Evolutionary conservation across 2,113 vertebrate species (phyloP).

Genomic region (Calypte anna): DNA sequence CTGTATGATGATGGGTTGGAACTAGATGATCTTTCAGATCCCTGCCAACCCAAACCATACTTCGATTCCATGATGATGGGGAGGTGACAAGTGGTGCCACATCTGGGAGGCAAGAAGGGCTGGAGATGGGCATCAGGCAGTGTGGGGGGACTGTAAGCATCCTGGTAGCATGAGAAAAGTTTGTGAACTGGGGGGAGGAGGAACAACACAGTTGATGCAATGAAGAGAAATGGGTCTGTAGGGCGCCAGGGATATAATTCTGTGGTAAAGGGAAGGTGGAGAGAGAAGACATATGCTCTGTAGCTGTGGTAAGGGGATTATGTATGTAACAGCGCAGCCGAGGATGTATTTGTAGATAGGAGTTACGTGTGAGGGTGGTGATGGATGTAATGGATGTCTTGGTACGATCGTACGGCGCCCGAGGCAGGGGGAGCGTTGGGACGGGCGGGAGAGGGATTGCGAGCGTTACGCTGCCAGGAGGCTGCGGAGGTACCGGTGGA

Average conservation of each 20-base stretch:
- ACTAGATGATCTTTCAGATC: no score
- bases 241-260: background rate
- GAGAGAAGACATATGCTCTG: background rate
- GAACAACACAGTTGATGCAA: background rate
- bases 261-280: background rate
- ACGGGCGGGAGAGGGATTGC: accelerated
- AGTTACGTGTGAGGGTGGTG: background rate
- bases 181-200: background rate
- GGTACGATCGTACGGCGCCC: background rate
- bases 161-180: no score
- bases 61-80: no score
- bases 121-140: background rate
- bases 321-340: accelerated
- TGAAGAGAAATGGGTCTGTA: background rate
- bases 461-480: accelerated
- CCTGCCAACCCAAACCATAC: no score
- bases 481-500: accelerated
- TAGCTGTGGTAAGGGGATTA: background rate
- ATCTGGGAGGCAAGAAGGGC: background rate
- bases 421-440: background rate
- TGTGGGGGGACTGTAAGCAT: background rate
- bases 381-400: background rate
- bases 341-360: background rate
- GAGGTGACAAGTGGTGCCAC: background rate
- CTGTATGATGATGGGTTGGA: background rate